Percentiles rank a stretch among this genome's conserved stretches.
These are phyloP conservation scores for Protaetia brevitarsis DNA, from an alignment of 1,140 invertebrate species.

Conservation along the genomic window DNA sequence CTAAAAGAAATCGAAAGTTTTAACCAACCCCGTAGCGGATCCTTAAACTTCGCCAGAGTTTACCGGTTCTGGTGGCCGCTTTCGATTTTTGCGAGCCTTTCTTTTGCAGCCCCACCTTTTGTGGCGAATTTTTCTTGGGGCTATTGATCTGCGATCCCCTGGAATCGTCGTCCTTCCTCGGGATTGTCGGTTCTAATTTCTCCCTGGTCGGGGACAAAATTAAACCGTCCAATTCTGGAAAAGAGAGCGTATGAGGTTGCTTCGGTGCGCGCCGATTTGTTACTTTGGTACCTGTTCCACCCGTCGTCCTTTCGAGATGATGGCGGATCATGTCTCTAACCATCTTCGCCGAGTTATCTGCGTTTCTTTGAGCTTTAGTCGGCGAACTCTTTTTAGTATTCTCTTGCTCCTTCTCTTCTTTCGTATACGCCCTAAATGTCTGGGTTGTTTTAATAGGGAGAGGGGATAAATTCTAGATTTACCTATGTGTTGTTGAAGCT, in stretches of 20 bases:
- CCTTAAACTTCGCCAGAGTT: neutral
- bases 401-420: conserved; percentile 84
- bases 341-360: conserved; percentile 52
- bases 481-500: conserved; percentile 79
- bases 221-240: conserved; percentile 44
- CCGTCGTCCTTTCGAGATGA: conserved; percentile 68
- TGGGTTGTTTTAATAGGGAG: neutral
- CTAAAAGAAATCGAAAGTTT: too few relatives aligned
- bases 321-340: conserved; percentile 61
- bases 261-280: conserved; percentile 7
- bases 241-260: conserved; percentile 22
- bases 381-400: conserved; percentile 74
- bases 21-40: too few relatives aligned
- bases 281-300: conserved; percentile 53
- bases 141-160: conserved; percentile 60
- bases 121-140: conserved; percentile 59
- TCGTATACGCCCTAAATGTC: conserved; percentile 65
- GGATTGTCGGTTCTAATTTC: conserved; percentile 67
- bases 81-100: conserved; percentile 33
- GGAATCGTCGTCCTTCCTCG: conserved; percentile 61
- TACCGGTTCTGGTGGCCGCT: conserved; percentile 32
- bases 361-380: conserved; percentile 56
- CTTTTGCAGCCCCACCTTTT: conserved; percentile 41
- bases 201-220: conserved; percentile 68
- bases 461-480: conserved; percentile 33